Conservation (phyloP, 2,888 invertebrate species). For the Dione juno region DNA sequence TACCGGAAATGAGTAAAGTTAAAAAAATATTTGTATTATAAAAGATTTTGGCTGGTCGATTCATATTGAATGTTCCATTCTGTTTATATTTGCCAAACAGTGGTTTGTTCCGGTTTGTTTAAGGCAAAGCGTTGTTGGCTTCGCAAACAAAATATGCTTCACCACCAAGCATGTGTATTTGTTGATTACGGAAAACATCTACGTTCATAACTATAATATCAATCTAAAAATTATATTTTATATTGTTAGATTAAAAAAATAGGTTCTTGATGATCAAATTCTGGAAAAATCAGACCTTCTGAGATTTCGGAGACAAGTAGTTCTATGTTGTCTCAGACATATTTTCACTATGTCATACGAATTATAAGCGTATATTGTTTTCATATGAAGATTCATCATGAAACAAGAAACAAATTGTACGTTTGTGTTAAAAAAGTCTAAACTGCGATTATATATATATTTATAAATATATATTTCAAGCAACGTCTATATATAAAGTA, state of each 20-base stretch:
- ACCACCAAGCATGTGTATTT: background rate
- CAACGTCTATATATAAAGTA: background rate
- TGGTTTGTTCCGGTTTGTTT: slow-evolving; percentile 18
- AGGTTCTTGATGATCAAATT: background rate
- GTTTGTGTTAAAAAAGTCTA: no score
- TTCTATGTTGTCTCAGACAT: no score
- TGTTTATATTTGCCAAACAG: slow-evolving; percentile 15
- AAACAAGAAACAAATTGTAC: no score
- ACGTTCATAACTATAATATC: background rate
- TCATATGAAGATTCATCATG: background rate
- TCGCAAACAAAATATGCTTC: background rate
- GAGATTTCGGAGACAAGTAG: no score
- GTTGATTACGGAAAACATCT: slow-evolving; percentile 1
- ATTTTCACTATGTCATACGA: no score
- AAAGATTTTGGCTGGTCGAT: background rate
- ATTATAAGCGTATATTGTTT: no score
- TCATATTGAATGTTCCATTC: slow-evolving; percentile 1
- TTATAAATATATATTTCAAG: background rate
- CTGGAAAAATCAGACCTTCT: background rate
- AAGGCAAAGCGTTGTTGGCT: slow-evolving; percentile 14
- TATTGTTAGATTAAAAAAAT: background rate
- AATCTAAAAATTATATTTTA: background rate
- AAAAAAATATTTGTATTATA: background rate
- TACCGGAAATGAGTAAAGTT: background rate
- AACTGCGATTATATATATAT: no score